A percentile compares a stretch with the other conserved stretches of the same genome.
phyloP scores from a whole-genome alignment of 1,140 invertebrate species.

The Fopius arisanus region DNA sequence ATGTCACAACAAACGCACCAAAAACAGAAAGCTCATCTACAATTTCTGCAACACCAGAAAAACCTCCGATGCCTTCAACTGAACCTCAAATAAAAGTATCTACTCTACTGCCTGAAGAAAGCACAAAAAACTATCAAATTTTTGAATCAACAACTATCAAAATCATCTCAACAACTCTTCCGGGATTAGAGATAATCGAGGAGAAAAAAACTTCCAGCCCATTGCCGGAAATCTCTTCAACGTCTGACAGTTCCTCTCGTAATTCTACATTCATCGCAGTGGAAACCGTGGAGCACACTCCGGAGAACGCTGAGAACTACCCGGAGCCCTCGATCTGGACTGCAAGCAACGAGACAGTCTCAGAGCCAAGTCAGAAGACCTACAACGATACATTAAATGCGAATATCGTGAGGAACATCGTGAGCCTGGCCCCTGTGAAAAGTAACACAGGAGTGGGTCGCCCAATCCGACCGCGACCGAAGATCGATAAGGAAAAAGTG shows the following conservation, averaged over 20 bases:
- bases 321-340: conserved; percentile 1
- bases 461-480: conserved; percentile 52
- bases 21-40: not conserved
- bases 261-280: conserved; percentile 58
- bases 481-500: conserved; percentile 42
- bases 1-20: not conserved
- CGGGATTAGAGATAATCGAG: not conserved
- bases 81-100: not conserved
- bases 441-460: conserved; percentile 55
- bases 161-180: no score
- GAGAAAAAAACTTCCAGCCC: not conserved
- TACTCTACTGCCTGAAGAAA: not conserved
- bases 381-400: conserved; percentile 58
- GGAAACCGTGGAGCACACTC: conserved; percentile 51
- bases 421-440: conserved; percentile 54
- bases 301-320: conserved; percentile 29
- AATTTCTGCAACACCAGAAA: not conserved
- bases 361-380: conserved; percentile 39
- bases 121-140: not conserved
- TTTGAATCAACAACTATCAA: not conserved
- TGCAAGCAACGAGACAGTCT: conserved; percentile 2
- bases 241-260: conserved; percentile 31
- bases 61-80: not conserved
- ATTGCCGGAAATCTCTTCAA: not conserved
- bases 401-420: conserved; percentile 51